phyloP scores from a whole-genome alignment of 2,113 vertebrate species.

The Elachura formosa region DNA sequence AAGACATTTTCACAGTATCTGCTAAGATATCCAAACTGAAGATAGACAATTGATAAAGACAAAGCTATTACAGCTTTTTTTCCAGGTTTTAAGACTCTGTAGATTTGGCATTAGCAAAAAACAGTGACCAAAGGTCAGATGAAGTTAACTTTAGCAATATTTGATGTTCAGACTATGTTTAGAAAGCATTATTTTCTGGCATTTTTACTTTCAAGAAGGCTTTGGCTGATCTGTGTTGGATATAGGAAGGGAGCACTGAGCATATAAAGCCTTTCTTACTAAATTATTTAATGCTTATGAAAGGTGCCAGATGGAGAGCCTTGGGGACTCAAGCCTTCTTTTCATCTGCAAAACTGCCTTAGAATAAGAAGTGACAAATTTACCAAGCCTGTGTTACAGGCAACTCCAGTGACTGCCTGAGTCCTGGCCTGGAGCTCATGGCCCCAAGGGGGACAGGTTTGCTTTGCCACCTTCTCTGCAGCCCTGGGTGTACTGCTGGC shows the following conservation, averaged over 20 bases:
- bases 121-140: not conserved
- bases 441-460: rapidly evolving
- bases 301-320: slow-evolving; percentile 16
- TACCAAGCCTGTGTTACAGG: not conserved
- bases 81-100: not conserved
- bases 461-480: not conserved
- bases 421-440: not conserved
- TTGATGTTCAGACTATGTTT: not conserved
- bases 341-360: not conserved
- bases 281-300: slow-evolving; percentile 21
- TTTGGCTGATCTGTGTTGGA: not conserved
- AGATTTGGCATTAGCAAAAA: not conserved
- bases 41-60: not conserved
- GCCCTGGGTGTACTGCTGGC: not conserved
- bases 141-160: not conserved
- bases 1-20: not conserved
- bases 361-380: not conserved
- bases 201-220: not conserved
- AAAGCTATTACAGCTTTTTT: not conserved
- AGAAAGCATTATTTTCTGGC: not conserved
- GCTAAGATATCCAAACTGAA: not conserved
- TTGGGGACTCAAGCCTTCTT: not conserved
- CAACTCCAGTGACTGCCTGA: not conserved
- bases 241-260: not conserved
- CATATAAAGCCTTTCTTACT: not conserved